Conservation (phyloP, 2,888 invertebrate species). For the Tetanocera ferruginea region DNA sequence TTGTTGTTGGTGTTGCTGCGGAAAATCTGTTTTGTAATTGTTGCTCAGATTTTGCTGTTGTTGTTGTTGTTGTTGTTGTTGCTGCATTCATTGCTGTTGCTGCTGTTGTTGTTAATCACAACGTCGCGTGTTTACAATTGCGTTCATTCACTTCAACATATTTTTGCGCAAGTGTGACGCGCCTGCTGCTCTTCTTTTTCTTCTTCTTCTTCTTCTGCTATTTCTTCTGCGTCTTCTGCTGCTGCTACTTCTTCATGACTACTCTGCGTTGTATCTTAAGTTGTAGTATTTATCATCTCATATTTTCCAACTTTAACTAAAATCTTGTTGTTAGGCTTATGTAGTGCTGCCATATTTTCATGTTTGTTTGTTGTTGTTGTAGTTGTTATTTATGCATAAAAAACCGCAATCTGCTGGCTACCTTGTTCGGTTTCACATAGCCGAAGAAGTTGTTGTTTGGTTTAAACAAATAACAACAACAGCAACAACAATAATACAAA, state of each 20-base stretch:
- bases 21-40: constrained; percentile 1
- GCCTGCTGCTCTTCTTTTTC: neutral
- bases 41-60: neutral
- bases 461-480: constrained; percentile 1
- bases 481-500: neutral
- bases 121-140: constrained; percentile 30
- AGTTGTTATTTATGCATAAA: neutral
- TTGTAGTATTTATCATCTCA: neutral
- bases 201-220: neutral
- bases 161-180: constrained; percentile 29
- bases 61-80: neutral
- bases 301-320: neutral
- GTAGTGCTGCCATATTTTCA: constrained; percentile 15
- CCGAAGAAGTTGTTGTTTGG: neutral
- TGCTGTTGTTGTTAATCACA: neutral
- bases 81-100: neutral
- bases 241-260: neutral
- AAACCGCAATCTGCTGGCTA: neutral
- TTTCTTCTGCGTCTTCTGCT: neutral
- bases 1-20: neutral
- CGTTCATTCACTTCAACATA: constrained; percentile 30
- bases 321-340: neutral
- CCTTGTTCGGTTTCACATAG: neutral
- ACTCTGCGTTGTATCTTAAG: neutral
- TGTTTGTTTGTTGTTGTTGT: neutral